Conservation (phyloP, 2,888 invertebrate genomes). For the Drosophila yooni region DNA sequence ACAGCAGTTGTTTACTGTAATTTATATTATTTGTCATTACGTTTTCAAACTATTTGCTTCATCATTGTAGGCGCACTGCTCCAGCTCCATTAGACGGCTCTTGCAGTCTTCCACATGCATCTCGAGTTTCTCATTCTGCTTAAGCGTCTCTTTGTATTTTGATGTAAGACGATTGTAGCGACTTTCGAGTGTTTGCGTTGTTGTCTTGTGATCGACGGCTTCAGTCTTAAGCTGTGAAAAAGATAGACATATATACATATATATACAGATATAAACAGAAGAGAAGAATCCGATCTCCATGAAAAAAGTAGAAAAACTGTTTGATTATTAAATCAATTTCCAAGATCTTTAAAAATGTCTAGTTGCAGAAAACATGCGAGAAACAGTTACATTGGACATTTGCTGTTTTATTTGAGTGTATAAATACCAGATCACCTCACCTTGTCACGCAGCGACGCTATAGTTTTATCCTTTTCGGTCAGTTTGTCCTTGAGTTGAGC, state of each 20-base stretch:
- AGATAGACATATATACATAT: neutral
- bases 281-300: neutral
- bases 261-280: neutral
- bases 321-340: neutral
- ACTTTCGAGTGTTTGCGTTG: constrained; percentile 82
- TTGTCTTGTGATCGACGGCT: constrained; percentile 60
- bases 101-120: constrained; percentile 84
- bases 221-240: constrained; percentile 53
- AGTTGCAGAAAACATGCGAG: neutral
- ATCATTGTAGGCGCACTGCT: constrained; percentile 87
- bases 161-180: constrained; percentile 70
- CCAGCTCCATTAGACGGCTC: constrained; percentile 84
- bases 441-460: constrained; percentile 86
- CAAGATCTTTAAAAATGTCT: neutral
- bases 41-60: constrained; percentile 80
- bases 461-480: constrained; percentile 86
- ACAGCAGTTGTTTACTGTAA: neutral
- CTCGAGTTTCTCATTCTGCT: constrained; percentile 76
- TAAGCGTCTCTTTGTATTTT: constrained; percentile 70
- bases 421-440: constrained; percentile 31
- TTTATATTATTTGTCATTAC: neutral
- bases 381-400: neutral
- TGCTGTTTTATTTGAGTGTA: neutral
- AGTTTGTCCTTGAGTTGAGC: constrained; percentile 87
- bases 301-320: neutral